These are phyloP conservation scores for Falco columbarius DNA, from an alignment of 2,797 vertebrate genomes.

Conservation along the genomic window DNA sequence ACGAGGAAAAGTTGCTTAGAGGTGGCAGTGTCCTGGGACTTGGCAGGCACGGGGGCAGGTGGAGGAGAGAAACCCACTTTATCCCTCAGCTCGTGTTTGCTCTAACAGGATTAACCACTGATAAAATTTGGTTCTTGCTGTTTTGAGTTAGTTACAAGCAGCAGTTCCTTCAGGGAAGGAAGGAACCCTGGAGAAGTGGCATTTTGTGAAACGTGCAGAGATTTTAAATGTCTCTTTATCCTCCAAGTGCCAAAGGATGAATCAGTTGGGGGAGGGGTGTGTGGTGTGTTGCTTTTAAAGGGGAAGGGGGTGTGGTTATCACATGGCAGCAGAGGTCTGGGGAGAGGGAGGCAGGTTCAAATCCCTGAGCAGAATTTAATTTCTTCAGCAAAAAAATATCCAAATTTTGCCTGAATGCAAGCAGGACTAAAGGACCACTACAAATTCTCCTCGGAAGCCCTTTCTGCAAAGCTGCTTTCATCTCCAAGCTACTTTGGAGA, in stretches of 20 bases:
- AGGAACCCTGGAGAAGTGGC: neutral
- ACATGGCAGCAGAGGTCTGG: neutral
- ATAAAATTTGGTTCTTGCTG: neutral
- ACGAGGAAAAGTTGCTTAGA: neutral
- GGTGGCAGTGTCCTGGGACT: neutral
- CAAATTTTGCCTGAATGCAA: neutral
- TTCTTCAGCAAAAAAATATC: neutral
- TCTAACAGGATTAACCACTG: neutral
- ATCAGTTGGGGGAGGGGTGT: neutral
- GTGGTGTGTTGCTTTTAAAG: neutral
- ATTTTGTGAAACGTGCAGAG: neutral
- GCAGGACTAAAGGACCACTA: fast-evolving
- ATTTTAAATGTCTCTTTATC: neutral
- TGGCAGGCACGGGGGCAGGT: neutral
- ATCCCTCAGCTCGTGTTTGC: fast-evolving
- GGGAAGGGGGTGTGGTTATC: neutral
- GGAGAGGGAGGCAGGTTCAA: neutral
- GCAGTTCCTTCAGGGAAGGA: neutral
- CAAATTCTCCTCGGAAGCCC: neutral
- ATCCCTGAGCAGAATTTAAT: neutral
- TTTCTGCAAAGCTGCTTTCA: slow-evolving; percentile 47
- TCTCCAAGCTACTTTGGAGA: slow-evolving; percentile 42
- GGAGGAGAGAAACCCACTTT: neutral
- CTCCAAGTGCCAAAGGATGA: neutral
- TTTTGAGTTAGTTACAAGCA: neutral